Conservation (phyloP, 2,113 vertebrate species). For the Cyanistes caeruleus region DNA sequence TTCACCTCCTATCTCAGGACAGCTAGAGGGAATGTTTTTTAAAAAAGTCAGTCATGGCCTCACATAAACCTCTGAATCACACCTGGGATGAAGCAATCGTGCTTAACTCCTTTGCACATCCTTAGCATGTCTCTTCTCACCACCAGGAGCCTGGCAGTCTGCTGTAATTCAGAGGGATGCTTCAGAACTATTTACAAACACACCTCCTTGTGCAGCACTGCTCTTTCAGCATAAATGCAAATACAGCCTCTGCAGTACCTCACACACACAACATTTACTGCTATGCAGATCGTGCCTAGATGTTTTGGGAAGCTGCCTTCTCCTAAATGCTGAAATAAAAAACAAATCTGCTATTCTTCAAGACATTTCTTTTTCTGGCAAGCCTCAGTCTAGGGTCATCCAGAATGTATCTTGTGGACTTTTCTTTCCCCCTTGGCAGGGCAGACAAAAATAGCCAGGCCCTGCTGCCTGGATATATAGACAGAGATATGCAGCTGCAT, state of each 20-base stretch:
- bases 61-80: constrained; percentile 16
- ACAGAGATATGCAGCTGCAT: background rate
- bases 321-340: background rate
- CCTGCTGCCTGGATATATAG: background rate
- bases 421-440: background rate
- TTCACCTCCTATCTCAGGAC: background rate
- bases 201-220: background rate
- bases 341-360: background rate
- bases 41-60: background rate
- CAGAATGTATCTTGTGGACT: background rate
- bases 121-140: constrained; percentile 9
- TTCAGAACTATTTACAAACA: constrained; percentile 41
- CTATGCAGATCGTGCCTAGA: background rate
- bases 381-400: background rate
- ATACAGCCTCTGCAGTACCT: constrained; percentile 26
- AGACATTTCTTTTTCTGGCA: background rate
- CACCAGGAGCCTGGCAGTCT: background rate
- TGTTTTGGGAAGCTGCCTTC: background rate
- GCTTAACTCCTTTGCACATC: background rate
- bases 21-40: background rate
- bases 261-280: background rate
- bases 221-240: constrained; percentile 48
- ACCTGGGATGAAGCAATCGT: background rate
- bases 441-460: background rate
- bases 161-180: background rate